Conservation (phyloP, 2,888 invertebrate genomes). For the Chloroclystis v-ata region DNA sequence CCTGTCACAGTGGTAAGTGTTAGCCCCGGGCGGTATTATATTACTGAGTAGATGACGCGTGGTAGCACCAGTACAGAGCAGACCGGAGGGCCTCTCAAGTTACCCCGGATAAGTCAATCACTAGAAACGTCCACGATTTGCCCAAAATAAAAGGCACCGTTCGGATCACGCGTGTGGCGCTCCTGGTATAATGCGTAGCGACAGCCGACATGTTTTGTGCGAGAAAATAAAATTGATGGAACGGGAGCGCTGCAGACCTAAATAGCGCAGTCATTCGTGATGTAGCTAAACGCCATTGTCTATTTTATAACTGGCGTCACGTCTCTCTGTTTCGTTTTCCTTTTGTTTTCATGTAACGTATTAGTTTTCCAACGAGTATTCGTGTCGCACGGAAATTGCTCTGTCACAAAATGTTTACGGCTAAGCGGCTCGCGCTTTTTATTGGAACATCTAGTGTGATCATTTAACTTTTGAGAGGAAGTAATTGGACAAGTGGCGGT, state of each 20-base stretch:
- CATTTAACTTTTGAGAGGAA: slow-evolving; percentile 48
- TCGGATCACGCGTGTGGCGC: slow-evolving; percentile 73
- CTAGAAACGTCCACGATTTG: slow-evolving; percentile 70
- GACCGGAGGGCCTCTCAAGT: slow-evolving; percentile 70
- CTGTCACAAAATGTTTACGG: slow-evolving; percentile 50
- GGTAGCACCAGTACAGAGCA: slow-evolving; percentile 38
- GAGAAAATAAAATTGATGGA: slow-evolving; percentile 78
- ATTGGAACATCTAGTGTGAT: slow-evolving; percentile 54
- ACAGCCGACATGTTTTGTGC: slow-evolving; percentile 77
- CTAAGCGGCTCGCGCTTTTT: slow-evolving; percentile 41
- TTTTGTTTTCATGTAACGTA: slow-evolving; percentile 63
- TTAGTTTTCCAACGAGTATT: slow-evolving; percentile 64
- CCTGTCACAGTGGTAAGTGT: slow-evolving; percentile 56
- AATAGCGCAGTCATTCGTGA: slow-evolving; percentile 69
- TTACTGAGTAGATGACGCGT: slow-evolving; percentile 41
- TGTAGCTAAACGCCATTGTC: slow-evolving; percentile 73
- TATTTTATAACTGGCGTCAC: slow-evolving; percentile 70
- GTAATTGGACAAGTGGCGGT: slow-evolving; percentile 70
- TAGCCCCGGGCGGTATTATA: slow-evolving; percentile 50
- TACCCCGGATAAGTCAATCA: slow-evolving; percentile 79
- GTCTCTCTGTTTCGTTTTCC: slow-evolving; percentile 47
- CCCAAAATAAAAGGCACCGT: slow-evolving; percentile 70
- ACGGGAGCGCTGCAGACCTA: slow-evolving; percentile 66
- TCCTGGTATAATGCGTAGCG: slow-evolving; percentile 70
- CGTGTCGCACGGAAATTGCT: slow-evolving; percentile 60